These are phyloP conservation scores for Lasioglossum baleicum DNA, from an alignment of 1,140 invertebrate genomes.

Conservation along the genomic window DNA sequence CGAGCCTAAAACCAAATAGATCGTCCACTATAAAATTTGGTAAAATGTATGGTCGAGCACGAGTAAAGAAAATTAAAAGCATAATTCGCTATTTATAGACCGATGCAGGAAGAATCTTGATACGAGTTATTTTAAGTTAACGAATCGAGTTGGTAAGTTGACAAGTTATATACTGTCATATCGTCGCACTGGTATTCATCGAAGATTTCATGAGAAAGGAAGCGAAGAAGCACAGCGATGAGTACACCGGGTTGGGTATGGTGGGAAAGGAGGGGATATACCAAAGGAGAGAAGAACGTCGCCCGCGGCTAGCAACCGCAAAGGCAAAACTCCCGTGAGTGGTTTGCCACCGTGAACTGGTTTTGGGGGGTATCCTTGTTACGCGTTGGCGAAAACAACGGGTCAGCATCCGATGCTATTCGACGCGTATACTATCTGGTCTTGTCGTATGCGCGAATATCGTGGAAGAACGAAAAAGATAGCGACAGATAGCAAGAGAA, in stretches of 20 bases:
- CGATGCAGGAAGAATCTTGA: neutral
- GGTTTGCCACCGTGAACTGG: conserved; percentile 64
- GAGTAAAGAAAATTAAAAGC: too few species aligned
- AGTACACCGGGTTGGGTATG: conserved; percentile 37
- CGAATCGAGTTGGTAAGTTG: conserved; percentile 4
- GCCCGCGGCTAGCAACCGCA: conserved; percentile 72
- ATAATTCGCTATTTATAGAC: too few species aligned
- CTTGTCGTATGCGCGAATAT: too few species aligned
- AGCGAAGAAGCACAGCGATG: conserved; percentile 46
- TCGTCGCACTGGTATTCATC: conserved; percentile 37
- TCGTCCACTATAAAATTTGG: too few species aligned
- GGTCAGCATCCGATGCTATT: too few species aligned
- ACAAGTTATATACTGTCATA: conserved; percentile 41
- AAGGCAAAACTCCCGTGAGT: conserved; percentile 65
- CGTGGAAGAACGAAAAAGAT: conserved; percentile 15
- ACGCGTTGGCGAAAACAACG: conserved; percentile 49
- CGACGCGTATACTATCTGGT: too few species aligned
- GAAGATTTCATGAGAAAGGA: conserved; percentile 59
- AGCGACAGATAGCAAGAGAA: neutral
- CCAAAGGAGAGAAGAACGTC: conserved; percentile 53
- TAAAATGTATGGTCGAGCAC: too few species aligned
- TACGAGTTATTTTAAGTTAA: too few species aligned
- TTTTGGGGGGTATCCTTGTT: conserved; percentile 67
- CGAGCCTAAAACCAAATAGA: too few species aligned
- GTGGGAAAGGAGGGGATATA: conserved; percentile 13